These are phyloP conservation scores for Hippocampus zosterae DNA, from an alignment of 2,113 vertebrate genomes.

Conservation along the genomic window DNA sequence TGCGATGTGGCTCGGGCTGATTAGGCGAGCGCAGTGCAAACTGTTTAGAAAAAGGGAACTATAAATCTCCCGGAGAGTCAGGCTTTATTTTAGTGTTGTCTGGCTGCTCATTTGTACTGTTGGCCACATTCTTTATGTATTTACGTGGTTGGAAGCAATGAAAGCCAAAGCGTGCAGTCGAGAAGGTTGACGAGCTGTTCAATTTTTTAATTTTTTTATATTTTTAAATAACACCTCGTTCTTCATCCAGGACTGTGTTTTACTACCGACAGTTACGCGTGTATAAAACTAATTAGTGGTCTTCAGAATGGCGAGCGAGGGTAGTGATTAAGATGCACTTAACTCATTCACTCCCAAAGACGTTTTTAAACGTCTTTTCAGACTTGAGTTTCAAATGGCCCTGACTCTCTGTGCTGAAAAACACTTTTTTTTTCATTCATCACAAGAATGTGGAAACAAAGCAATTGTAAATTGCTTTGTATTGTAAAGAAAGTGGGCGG, in stretches of 20 bases:
- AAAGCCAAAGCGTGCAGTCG: slow-evolving; percentile 21
- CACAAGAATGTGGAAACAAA: too few species aligned
- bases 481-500: too few species aligned
- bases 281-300: neutral
- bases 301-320: neutral
- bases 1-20: slow-evolving; percentile 21
- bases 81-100: slow-evolving; percentile 4
- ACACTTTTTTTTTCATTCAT: neutral
- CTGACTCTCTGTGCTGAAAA: neutral
- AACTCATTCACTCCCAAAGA: too few species aligned
- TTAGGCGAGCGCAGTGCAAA: slow-evolving; percentile 12
- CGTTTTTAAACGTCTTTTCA: too few species aligned
- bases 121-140: slow-evolving; percentile 15
- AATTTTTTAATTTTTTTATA: neutral
- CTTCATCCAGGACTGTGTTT: neutral
- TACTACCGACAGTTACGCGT: neutral
- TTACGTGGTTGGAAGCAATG: neutral
- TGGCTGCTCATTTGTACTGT: neutral
- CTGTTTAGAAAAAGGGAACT: slow-evolving; percentile 16
- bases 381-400: neutral
- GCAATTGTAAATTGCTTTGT: too few species aligned
- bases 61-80: slow-evolving; percentile 1
- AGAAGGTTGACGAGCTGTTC: neutral
- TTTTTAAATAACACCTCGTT: neutral
- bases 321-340: neutral